Conservation (phyloP, 2,888 invertebrate species). For the Eilema griseolum region DNA sequence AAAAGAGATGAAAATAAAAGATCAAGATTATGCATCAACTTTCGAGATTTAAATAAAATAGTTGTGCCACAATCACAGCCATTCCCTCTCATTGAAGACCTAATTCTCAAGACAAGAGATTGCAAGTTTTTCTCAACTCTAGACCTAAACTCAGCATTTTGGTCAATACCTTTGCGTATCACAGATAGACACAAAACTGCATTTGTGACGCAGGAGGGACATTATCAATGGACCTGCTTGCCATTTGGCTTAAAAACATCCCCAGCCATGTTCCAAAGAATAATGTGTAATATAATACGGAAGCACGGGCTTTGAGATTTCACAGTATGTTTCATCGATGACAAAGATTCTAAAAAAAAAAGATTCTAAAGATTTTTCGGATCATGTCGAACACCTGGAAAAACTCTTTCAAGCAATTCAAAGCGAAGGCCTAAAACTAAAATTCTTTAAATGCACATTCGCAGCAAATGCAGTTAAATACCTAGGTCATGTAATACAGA, state of each 20-base stretch:
- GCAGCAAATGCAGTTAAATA: no score
- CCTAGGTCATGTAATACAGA: constrained; percentile 28
- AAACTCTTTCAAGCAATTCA: no score
- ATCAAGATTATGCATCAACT: no score
- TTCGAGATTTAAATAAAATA: no score
- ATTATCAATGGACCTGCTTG: constrained; percentile 29
- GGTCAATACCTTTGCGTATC: constrained; percentile 15
- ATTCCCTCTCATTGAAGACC: constrained; percentile 45
- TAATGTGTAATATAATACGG: constrained; percentile 17
- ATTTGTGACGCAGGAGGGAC: no score
- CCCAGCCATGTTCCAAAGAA: constrained; percentile 27
- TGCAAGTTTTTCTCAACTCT: constrained; percentile 57
- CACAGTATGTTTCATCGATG: constrained; percentile 21
- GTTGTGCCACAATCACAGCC: no score
- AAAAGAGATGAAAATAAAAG: no score
- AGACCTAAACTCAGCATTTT: constrained; percentile 59
- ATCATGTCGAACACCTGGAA: no score
- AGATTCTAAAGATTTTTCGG: no score
- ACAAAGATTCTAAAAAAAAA: neutral
- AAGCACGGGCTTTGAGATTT: constrained; percentile 19
- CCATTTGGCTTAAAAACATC: constrained; percentile 32
- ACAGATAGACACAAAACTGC: constrained; percentile 21
- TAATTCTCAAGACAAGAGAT: constrained; percentile 50
- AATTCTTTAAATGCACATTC: no score
- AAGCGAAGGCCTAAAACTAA: no score